These are phyloP conservation scores for Dryococelus australis DNA, from an alignment of 2,888 invertebrate genomes.

Conservation along the genomic window DNA sequence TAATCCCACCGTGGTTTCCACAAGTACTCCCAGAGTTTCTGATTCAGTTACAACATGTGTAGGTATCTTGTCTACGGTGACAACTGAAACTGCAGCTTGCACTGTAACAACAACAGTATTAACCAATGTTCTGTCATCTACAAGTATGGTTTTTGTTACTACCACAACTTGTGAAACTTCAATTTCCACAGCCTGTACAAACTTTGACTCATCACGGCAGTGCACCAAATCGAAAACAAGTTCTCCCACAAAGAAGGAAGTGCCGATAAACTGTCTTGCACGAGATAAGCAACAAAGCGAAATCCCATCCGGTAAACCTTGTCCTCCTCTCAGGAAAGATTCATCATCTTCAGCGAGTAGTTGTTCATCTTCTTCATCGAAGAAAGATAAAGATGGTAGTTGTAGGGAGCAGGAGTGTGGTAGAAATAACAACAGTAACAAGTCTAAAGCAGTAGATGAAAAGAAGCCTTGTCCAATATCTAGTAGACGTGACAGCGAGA, in stretches of 20 bases:
- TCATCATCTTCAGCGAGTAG: background rate
- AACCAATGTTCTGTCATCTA: slow-evolving; percentile 41
- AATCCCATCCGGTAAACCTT: background rate
- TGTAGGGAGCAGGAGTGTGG: slow-evolving; percentile 33
- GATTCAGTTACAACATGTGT: slow-evolving; percentile 30
- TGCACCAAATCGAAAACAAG: slow-evolving; percentile 32
- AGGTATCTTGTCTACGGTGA: slow-evolving; percentile 30
- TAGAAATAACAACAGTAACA: slow-evolving; percentile 35
- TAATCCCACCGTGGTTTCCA: slow-evolving; percentile 30
- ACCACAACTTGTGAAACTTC: slow-evolving; percentile 36
- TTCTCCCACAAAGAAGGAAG: slow-evolving; percentile 35
- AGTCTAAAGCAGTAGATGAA: slow-evolving; percentile 31
- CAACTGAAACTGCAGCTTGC: slow-evolving; percentile 41
- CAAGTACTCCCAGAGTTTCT: slow-evolving; percentile 32
- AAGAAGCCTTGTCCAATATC: slow-evolving; percentile 38
- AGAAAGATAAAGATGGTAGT: slow-evolving; percentile 39
- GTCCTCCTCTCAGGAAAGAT: slow-evolving; percentile 33
- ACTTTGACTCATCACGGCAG: slow-evolving; percentile 32
- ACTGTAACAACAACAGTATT: slow-evolving; percentile 43
- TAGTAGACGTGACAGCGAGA: slow-evolving; percentile 54
- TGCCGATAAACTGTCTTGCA: slow-evolving; percentile 25
- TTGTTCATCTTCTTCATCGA: slow-evolving; percentile 19
- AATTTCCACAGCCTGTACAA: slow-evolving; percentile 29
- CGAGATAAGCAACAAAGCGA: background rate
- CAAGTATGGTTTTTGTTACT: slow-evolving; percentile 38